Base-by-base conservation (phyloP, 2,797 vertebrate species). In the Gambusia yucatana region DNA sequence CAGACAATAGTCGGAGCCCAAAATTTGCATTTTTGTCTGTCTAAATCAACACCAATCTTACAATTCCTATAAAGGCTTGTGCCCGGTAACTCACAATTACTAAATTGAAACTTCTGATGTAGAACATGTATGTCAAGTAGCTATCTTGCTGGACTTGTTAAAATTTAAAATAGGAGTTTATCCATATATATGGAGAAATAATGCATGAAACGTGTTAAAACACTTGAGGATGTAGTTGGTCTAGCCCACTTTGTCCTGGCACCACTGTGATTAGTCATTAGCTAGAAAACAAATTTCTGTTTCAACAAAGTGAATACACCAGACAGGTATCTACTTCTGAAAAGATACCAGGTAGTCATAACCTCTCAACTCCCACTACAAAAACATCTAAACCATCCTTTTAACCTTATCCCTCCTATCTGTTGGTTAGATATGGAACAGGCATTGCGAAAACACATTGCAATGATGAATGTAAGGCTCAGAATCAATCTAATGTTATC, bases 371-470 rank as follows among this genome's bases (percentile, higher is more conserved):
- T 30, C 36, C 39, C 22, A 25, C 36, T 25, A 20, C 36, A 44
- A 44, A 11, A 70, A n/a, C 55, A 69, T 70, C 11, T 43, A 71
- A 71, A 4, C n/a, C 44, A 71, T 71, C 25, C 67, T 71, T 71
- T 71, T 71, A 71, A n/a, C 13, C 43, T 46, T 28, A 71, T 25
- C 22, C 25, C n/a, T 46, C 2, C 22, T 44, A 44, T 43, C 25
- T n/a, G 28, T 70, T n/a, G 39, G 39, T 70, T n/a, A 43, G 39
- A 46, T 46, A 71, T 44, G 43, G 25, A 70, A 17, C 13, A 46
- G 6, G 41, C n/a, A 1, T 46, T 71, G n/a, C 1, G 7, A 6
- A n/a, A 33, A 33, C 33, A 2, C 33, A 33, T 33, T 46, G 41
- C 25, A 71, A 16, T 46, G 25, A 71, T 44, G 43, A 46, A 28